phyloP scores from a whole-genome alignment of 2,113 vertebrate species.

The Corythoichthys intestinalis region DNA sequence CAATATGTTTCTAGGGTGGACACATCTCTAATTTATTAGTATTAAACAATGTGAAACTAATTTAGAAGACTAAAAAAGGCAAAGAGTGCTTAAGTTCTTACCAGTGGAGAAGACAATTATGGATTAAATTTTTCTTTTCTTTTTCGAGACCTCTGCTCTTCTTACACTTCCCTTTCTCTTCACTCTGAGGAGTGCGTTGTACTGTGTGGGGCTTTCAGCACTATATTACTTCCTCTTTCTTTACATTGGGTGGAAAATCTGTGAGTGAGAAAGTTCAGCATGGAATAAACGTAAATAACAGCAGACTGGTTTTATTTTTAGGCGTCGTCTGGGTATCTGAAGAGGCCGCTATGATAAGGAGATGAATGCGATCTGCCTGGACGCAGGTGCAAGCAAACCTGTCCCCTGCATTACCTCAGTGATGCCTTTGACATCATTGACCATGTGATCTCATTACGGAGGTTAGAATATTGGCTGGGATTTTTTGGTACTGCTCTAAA shows the following conservation, averaged over 20 bases:
- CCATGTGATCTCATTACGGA: too few species aligned
- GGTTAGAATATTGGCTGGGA: background rate
- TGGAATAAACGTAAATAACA: slow-evolving; percentile 18
- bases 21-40: too few species aligned
- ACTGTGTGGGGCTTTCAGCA: slow-evolving; percentile 23
- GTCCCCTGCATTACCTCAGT: too few species aligned
- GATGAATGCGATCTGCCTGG: background rate
- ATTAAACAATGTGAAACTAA: too few species aligned
- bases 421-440: too few species aligned
- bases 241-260: slow-evolving; percentile 23
- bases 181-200: background rate
- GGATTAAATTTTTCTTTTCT: background rate
- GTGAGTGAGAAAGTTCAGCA: slow-evolving; percentile 12
- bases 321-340: background rate
- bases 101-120: slow-evolving; percentile 21
- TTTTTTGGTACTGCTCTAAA: background rate
- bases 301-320: background rate
- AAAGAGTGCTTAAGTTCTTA: slow-evolving; percentile 9
- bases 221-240: slow-evolving; percentile 56
- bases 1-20: too few species aligned
- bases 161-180: slow-evolving; percentile 44
- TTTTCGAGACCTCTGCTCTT: slow-evolving; percentile 4
- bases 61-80: background rate
- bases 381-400: background rate
- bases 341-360: background rate